Evolutionary conservation across 2,888 invertebrate species (phyloP).

Genomic region (Aethes cnicana): DNA sequence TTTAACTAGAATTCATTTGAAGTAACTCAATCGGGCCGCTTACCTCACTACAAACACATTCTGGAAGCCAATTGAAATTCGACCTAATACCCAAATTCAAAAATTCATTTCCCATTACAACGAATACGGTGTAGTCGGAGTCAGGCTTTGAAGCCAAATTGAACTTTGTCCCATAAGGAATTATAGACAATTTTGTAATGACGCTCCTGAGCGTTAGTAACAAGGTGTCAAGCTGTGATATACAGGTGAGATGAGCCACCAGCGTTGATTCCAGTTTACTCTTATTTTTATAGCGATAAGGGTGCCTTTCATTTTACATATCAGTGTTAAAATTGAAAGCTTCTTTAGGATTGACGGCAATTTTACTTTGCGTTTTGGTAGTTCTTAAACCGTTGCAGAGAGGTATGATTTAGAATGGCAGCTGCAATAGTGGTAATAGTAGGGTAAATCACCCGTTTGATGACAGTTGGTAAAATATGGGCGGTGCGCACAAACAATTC

Average conservation of each 20-base stretch:
- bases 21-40: conserved; percentile 66
- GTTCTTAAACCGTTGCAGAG: neutral
- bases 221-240: conserved; percentile 67
- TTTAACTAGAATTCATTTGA: conserved; percentile 56
- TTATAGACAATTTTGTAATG: conserved; percentile 34
- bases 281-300: conserved; percentile 18
- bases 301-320: neutral
- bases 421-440: conserved; percentile 3
- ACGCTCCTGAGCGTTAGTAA: conserved; percentile 34
- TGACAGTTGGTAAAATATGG: conserved; percentile 32
- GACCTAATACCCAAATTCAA: neutral
- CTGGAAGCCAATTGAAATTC: neutral
- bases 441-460: conserved; percentile 32
- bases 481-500: conserved; percentile 27
- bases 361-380: neutral
- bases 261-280: conserved; percentile 42
- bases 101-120: neutral
- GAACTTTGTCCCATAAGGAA: accelerated
- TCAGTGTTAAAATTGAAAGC: neutral
- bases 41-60: conserved; percentile 39
- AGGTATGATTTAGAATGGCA: neutral
- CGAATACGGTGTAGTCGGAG: neutral
- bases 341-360: neutral
- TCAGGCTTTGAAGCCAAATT: conserved; percentile 13
- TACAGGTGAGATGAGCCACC: conserved; percentile 65